These are phyloP conservation scores for Antrozous pallidus DNA, from an alignment of 2,797 vertebrate species.

Conservation along the genomic window DNA sequence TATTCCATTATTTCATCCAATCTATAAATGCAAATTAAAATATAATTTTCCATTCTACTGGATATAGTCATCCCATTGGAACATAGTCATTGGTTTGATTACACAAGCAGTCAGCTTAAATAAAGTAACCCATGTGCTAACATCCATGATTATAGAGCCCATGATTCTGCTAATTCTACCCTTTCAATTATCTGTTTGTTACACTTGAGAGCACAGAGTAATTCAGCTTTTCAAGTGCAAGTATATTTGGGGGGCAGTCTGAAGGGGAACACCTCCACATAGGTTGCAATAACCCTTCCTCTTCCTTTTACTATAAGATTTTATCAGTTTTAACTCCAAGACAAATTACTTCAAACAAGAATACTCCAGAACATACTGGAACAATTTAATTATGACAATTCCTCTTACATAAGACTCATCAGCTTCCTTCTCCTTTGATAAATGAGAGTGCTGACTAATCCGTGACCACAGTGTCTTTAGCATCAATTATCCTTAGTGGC, in stretches of 20 bases:
- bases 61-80: background rate
- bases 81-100: background rate
- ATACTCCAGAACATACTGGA: background rate
- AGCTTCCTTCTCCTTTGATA: background rate
- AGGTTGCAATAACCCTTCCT: background rate
- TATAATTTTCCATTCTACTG: background rate
- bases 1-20: background rate
- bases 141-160: background rate
- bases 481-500: background rate
- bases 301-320: background rate
- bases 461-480: background rate
- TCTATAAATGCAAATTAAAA: constrained; percentile 12
- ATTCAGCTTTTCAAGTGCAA: background rate
- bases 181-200: background rate
- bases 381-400: background rate
- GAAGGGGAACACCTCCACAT: background rate
- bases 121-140: background rate
- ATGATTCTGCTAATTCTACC: background rate
- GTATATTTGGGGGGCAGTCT: background rate
- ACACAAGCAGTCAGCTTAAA: background rate
- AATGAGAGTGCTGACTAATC: background rate
- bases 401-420: background rate
- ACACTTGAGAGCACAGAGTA: background rate
- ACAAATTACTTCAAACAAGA: background rate
- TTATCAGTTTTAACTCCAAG: background rate